phyloP scores from a whole-genome alignment of 2,113 vertebrate genomes.

The Leucoraja erinaceus region DNA sequence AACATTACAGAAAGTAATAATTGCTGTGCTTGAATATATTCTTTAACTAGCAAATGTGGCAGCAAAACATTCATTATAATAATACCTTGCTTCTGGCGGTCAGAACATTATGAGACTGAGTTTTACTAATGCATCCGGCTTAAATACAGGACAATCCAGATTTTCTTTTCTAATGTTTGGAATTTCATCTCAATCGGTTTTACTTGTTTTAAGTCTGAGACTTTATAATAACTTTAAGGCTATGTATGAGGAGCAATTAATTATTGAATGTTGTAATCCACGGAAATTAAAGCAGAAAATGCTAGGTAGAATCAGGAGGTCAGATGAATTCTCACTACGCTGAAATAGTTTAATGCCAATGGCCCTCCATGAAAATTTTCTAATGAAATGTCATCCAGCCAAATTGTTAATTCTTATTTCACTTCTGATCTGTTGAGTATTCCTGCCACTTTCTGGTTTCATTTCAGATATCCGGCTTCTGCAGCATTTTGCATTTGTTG shows the following conservation, averaged over 20 bases:
- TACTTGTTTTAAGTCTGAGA: slow-evolving; percentile 20
- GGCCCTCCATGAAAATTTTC: too few relatives aligned
- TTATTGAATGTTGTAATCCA: slow-evolving; percentile 17
- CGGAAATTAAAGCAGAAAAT: neutral
- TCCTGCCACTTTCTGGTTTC: too few relatives aligned
- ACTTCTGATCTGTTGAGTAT: too few relatives aligned
- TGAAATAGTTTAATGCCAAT: too few relatives aligned
- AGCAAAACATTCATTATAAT: slow-evolving; percentile 40
- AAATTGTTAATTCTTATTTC: neutral
- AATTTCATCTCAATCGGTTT: slow-evolving; percentile 31
- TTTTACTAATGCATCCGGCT: slow-evolving; percentile 21
- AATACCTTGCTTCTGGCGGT: slow-evolving; percentile 21
- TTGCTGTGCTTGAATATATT: slow-evolving; percentile 47
- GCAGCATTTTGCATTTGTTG: too few relatives aligned
- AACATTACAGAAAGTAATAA: slow-evolving; percentile 49
- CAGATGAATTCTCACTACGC: neutral
- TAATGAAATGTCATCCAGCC: too few relatives aligned
- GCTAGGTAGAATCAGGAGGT: neutral
- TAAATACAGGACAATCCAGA: neutral
- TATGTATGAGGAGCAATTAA: neutral
- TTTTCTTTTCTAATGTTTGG: slow-evolving; percentile 7
- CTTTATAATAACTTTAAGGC: neutral
- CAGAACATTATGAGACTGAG: slow-evolving; percentile 24
- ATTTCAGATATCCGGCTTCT: too few relatives aligned
- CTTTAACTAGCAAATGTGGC: slow-evolving; percentile 48